Percentiles rank a stretch among this genome's conserved stretches.
phyloP scores from a whole-genome alignment of 2,113 vertebrate genomes.

The Columba janthina region DNA sequence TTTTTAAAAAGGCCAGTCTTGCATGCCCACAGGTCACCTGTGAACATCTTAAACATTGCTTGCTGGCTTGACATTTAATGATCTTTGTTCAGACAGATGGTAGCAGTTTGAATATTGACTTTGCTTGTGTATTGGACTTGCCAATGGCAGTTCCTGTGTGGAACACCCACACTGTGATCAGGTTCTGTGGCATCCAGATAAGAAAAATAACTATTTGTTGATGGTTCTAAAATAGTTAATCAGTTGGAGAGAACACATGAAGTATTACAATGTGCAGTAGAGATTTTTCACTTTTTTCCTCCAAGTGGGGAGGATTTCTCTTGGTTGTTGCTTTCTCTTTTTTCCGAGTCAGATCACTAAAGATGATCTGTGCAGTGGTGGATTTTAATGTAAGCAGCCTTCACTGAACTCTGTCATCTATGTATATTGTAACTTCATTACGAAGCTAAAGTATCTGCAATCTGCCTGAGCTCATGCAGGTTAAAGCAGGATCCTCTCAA shows the following conservation, averaged over 20 bases:
- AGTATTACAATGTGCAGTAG: neutral
- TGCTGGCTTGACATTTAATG: neutral
- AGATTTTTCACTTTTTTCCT: neutral
- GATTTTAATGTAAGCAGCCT: neutral
- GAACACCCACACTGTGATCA: neutral
- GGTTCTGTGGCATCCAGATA: neutral
- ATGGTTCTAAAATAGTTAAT: neutral
- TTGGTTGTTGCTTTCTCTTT: neutral
- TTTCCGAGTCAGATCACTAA: neutral
- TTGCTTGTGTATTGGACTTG: neutral
- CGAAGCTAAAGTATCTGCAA: neutral
- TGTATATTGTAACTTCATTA: neutral
- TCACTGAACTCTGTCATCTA: neutral
- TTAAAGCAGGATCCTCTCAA: neutral
- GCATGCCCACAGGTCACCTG: neutral
- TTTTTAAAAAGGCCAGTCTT: neutral
- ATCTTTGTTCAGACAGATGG: neutral
- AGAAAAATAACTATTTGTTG: neutral
- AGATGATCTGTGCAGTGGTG: neutral
- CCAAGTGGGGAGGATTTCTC: neutral
- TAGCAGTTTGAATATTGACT: neutral
- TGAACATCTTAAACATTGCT: neutral
- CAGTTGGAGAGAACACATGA: neutral
- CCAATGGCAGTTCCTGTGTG: neutral
- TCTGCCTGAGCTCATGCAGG: neutral